Conservation (phyloP, 1,140 invertebrate species). For the Drosophila erecta region DNA sequence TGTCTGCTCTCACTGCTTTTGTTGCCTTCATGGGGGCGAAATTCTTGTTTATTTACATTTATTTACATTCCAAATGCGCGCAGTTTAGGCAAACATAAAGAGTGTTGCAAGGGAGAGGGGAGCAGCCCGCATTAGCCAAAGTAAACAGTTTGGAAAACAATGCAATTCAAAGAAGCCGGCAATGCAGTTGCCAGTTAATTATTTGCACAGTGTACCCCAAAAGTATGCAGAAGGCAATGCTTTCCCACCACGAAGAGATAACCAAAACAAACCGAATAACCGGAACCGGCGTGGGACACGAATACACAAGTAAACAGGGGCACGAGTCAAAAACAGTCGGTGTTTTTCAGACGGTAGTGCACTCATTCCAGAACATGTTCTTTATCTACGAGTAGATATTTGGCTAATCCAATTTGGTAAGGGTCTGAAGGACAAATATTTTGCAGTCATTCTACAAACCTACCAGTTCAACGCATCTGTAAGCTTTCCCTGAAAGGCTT, state of each 20-base stretch:
- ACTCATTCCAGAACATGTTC: too few relatives aligned
- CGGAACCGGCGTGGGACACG: slow-evolving; percentile 66
- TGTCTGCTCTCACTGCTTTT: slow-evolving; percentile 33
- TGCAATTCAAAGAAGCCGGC: slow-evolving; percentile 53
- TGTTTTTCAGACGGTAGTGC: background rate
- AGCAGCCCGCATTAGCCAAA: slow-evolving; percentile 53
- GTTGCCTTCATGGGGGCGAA: slow-evolving; percentile 56
- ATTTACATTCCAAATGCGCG: slow-evolving; percentile 73
- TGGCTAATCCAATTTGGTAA: too few relatives aligned
- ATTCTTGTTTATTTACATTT: slow-evolving; percentile 80
- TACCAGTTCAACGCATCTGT: too few relatives aligned
- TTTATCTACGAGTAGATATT: too few relatives aligned
- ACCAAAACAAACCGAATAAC: slow-evolving; percentile 70
- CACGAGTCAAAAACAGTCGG: slow-evolving; percentile 23
- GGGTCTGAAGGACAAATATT: too few relatives aligned
- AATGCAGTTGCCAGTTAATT: slow-evolving; percentile 37
- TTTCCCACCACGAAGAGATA: slow-evolving; percentile 48
- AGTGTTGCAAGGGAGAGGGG: background rate
- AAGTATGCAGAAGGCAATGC: slow-evolving; percentile 69
- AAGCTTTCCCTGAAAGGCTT: too few relatives aligned
- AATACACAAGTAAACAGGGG: slow-evolving; percentile 43
- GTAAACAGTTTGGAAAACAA: slow-evolving; percentile 54
- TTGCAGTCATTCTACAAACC: too few relatives aligned
- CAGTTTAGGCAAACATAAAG: slow-evolving; percentile 62
- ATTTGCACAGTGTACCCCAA: slow-evolving; percentile 72